Evolutionary conservation across 2,888 invertebrate species (phyloP).

Genomic region (Limnephilus marmoratus): DNA sequence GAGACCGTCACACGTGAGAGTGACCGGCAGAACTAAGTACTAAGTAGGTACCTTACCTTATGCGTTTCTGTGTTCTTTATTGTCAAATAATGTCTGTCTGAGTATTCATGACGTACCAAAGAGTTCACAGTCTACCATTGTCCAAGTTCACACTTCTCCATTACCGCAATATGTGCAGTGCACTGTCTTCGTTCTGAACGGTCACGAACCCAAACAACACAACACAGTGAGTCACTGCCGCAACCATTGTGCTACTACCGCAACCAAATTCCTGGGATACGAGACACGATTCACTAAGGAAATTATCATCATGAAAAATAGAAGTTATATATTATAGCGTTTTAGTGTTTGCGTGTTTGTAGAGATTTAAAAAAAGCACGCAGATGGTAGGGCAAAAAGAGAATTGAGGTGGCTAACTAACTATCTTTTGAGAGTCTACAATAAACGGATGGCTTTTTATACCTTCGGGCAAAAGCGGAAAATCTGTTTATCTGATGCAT

Average conservation of each 20-base stretch:
- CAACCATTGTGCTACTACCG: conserved; percentile 2
- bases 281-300: background rate
- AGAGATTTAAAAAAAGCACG: no score
- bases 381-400: no score
- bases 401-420: no score
- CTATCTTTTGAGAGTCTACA: no score
- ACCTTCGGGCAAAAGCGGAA: no score
- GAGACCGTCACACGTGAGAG: background rate
- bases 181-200: background rate
- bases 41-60: no score
- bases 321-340: no score
- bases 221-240: background rate
- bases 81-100: no score
- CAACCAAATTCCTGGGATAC: background rate
- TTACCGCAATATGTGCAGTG: background rate
- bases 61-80: no score
- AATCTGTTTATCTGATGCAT: no score
- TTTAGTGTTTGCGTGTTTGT: no score
- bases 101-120: background rate
- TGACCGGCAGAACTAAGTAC: background rate
- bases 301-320: background rate
- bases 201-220: background rate
- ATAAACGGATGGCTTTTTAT: no score
- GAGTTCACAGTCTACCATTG: background rate
- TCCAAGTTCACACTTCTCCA: background rate